Conservation (phyloP, 2,113 vertebrate genomes). For the Ammodytes marinus region DNA sequence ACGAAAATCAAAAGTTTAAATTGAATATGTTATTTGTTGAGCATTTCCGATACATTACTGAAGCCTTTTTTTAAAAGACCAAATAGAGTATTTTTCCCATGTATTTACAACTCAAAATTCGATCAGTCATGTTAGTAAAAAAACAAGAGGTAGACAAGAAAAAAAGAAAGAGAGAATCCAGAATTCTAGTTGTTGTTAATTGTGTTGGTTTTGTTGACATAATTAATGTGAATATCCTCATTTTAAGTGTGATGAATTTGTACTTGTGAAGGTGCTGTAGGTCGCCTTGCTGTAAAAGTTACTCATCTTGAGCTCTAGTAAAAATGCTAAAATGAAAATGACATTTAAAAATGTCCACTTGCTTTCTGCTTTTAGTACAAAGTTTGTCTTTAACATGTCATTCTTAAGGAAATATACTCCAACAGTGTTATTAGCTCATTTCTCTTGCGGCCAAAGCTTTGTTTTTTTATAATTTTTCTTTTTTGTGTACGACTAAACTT, state of each 20-base stretch:
- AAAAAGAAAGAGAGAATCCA: too few species aligned
- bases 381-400: neutral
- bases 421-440: neutral
- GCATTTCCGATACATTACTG: neutral
- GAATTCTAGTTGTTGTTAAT: too few species aligned
- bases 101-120: too few species aligned
- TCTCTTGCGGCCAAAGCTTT: neutral
- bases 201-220: too few species aligned
- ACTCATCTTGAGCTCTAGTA: neutral
- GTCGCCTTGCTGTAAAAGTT: neutral
- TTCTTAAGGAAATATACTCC: neutral
- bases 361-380: neutral
- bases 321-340: neutral
- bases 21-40: neutral
- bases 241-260: neutral
- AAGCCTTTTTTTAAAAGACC: too few species aligned
- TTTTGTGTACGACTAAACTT: slow-evolving; percentile 21
- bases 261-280: neutral
- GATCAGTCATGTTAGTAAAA: too few species aligned
- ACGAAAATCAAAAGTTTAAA: neutral
- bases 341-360: neutral
- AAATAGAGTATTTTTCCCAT: too few species aligned
- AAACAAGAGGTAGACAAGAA: neutral
- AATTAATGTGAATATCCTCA: neutral
- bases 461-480: neutral